These are phyloP conservation scores for Lipotes vexillifer DNA, from an alignment of 2,113 vertebrate genomes.

Conservation along the genomic window DNA sequence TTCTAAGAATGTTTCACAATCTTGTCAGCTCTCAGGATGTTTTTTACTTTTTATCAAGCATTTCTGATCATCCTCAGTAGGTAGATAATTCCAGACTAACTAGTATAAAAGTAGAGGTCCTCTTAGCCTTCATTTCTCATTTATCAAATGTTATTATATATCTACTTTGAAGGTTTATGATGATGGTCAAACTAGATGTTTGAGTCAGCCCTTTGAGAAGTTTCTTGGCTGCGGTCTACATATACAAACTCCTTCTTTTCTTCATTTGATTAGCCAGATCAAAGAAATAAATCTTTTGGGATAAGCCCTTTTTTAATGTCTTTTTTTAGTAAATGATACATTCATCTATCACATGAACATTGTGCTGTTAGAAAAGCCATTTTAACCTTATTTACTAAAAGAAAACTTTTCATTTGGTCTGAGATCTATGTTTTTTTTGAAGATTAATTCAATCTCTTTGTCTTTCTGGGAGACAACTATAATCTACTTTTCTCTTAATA, in stretches of 20 bases:
- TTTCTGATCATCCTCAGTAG: not conserved
- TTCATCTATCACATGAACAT: not conserved
- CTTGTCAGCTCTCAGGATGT: not conserved
- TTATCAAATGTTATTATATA: not conserved
- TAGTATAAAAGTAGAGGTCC: not conserved
- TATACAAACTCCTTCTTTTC: not conserved
- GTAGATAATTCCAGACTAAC: not conserved
- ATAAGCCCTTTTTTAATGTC: not conserved
- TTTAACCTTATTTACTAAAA: conserved; percentile 8
- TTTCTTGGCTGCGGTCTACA: not conserved
- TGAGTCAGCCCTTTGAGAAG: not conserved
- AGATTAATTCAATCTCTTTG: conserved; percentile 25
- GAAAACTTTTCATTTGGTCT: not conserved
- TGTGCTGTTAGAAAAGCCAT: not conserved
- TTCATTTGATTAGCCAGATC: not conserved
- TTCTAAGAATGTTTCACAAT: not conserved
- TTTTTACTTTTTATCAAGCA: not conserved
- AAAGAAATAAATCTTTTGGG: not conserved
- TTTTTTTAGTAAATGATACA: not conserved
- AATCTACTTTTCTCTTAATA: not conserved
- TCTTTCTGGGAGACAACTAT: not conserved
- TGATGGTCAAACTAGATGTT: not conserved
- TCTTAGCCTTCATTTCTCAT: not conserved
- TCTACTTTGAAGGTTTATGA: not conserved
- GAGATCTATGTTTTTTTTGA: not conserved